phyloP scores from a whole-genome alignment of 2,113 vertebrate species.

The Bubo bubo region DNA sequence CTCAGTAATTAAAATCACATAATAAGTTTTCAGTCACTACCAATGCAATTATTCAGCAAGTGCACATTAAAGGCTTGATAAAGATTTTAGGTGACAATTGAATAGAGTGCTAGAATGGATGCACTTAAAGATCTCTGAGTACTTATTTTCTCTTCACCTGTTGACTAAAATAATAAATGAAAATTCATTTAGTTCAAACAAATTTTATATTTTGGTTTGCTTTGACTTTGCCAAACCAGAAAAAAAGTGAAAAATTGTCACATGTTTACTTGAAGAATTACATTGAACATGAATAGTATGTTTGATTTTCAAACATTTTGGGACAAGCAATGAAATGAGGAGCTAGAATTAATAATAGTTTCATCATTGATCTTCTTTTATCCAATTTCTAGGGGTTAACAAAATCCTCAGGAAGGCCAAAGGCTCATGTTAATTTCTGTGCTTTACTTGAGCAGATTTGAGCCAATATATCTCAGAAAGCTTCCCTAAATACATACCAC shows the following conservation, averaged over 20 bases:
- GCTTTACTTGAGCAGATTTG: not conserved
- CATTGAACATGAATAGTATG: not conserved
- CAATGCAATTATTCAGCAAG: slow-evolving; percentile 32
- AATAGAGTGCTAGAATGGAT: not conserved
- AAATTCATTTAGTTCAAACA: not conserved
- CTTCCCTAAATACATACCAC: not conserved
- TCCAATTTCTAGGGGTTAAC: not conserved
- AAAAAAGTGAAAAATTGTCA: not conserved
- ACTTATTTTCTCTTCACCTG: not conserved
- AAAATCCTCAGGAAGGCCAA: not conserved
- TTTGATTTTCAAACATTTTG: not conserved
- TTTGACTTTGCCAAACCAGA: not conserved
- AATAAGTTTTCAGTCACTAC: slow-evolving; percentile 34
- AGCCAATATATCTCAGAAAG: not conserved
- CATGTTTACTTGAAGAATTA: not conserved
- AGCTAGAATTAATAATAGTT: not conserved
- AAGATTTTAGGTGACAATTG: slow-evolving; percentile 30
- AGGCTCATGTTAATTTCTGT: not conserved
- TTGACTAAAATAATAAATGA: not conserved
- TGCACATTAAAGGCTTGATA: slow-evolving; percentile 21
- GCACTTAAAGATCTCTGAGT: not conserved
- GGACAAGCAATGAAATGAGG: not conserved
- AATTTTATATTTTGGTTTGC: not conserved
- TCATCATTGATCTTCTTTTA: not conserved
- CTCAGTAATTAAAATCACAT: slow-evolving; percentile 52